A percentile compares a stretch with the other conserved stretches of the same genome.
Conservation (phyloP, 2,888 invertebrate genomes). For the Protophormia terraenovae region DNA sequence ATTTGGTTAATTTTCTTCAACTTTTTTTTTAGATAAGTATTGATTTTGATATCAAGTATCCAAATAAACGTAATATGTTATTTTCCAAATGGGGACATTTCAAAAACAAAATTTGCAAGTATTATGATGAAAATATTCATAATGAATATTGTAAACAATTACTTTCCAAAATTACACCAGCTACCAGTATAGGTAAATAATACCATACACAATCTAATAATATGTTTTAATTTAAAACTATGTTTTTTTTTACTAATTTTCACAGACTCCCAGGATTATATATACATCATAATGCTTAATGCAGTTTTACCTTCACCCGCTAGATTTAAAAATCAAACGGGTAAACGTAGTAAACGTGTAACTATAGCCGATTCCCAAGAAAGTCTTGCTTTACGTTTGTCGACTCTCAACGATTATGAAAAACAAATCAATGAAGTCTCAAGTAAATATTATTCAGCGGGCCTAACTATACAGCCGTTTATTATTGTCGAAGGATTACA, state of each 20-base stretch:
- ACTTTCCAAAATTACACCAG: neutral
- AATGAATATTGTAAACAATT: neutral
- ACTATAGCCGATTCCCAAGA: conserved; percentile 62
- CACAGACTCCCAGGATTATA: conserved; percentile 29
- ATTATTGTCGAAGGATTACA: conserved; percentile 59
- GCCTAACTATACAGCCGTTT: conserved; percentile 66
- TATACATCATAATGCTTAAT: conserved; percentile 52
- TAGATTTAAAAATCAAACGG: conserved; percentile 46
- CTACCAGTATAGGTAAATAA: conserved; percentile 2
- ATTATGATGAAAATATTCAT: neutral
- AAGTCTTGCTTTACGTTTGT: conserved; percentile 57
- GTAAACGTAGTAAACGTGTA: conserved; percentile 50
- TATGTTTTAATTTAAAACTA: too few relatives aligned
- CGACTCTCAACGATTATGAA: conserved; percentile 57
- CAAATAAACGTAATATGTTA: neutral
- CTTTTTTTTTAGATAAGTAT: conserved; percentile 4
- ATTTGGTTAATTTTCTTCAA: too few relatives aligned
- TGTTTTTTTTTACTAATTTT: neutral
- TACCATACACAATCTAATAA: too few relatives aligned
- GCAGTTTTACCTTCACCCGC: conserved; percentile 46
- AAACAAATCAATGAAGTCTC: conserved; percentile 55
- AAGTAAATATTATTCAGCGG: conserved; percentile 56
- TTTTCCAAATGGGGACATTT: neutral
- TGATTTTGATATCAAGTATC: neutral
- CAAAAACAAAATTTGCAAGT: neutral